Evolutionary conservation across 92 coral and sea anemone genomes (phyloP).

Genomic region (Epizoanthus stellaris): DNA sequence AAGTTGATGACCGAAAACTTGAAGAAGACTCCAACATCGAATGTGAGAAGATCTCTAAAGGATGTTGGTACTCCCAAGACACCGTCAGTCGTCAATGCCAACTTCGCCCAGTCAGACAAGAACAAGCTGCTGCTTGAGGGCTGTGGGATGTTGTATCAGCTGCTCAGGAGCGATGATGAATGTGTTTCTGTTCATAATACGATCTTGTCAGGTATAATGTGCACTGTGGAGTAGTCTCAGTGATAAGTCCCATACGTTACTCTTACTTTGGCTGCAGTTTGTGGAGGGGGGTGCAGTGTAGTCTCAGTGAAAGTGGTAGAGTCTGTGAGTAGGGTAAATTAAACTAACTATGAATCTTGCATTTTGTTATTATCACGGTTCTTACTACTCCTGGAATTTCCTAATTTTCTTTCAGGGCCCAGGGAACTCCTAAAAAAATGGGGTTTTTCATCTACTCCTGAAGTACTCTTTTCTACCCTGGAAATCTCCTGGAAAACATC

Average conservation of each 20-base stretch:
- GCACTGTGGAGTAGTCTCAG: neutral
- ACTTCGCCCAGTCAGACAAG: slow-evolving; percentile 73
- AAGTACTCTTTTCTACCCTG: no score
- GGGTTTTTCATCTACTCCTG: no score
- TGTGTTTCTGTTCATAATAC: slow-evolving; percentile 15
- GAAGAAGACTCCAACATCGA: slow-evolving; percentile 80
- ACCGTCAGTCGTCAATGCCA: slow-evolving; percentile 81
- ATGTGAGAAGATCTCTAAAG: slow-evolving; percentile 78
- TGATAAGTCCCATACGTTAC: no score
- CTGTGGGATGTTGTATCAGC: slow-evolving; percentile 68
- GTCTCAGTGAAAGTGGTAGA: neutral
- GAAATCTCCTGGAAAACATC: no score
- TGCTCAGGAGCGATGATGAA: slow-evolving; percentile 48
- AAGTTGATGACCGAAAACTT: slow-evolving; percentile 65
- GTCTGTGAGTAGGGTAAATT: neutral
- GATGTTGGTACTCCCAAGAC: slow-evolving; percentile 89
- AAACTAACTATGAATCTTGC: no score
- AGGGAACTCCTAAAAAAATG: no score
- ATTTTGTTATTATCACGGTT: no score
- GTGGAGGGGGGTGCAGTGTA: neutral
- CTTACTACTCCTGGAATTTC: no score
- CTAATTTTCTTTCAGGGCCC: no score
- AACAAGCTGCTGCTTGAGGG: slow-evolving; percentile 72
- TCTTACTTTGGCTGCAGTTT: neutral
- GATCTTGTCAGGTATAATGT: slow-evolving; percentile 1